Base-by-base conservation (phyloP, 2,797 vertebrate genomes). In the Poecile montanus region DNA sequence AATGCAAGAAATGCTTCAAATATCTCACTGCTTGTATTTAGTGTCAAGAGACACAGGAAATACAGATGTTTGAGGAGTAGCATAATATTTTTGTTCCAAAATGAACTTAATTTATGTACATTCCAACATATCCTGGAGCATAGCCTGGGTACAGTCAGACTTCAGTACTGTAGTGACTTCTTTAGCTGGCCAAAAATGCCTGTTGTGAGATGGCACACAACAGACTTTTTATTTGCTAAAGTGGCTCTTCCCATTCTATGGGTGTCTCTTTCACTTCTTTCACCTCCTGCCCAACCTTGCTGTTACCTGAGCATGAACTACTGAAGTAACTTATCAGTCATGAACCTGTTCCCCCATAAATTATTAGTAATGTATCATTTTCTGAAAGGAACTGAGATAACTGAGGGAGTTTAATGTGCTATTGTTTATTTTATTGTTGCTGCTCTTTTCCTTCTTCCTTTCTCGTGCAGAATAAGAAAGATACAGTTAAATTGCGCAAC, bases 401-500 rank as follows among this genome's bases (percentile, higher is more conserved):
- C 34, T 16, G 38, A 19, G 48, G 40, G 74, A 60, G 32, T 66
- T 87, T 78, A 66, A 54, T 63, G 85, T 91, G 44, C 53, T 60
- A 1, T 60, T 89, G 40, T 18, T 16, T 48, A 16, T 77, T 91
- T 91, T 90, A 93, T 68, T 88, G 62, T 42, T 77, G 9, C 38
- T 16, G 17, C 21, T 80, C 54, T 85, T 75, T 94, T 91, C 66
- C 73, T 81, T 76, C 83, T 85, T 94, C 63, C 80, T 90, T 62
- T 51, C 65, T 27, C 4, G 0, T n/a, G 25, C 80, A 38, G 82
- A 85, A 38, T 60, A 51, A 21, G 70, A 36, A 78, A 72, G 74
- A 20, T 76, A 56, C 5, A 30, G 32, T 84, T 25, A 58, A 56
- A 67, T 93, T 90, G 53, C 3, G 1, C 40, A 84, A 54, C 62